Evolutionary conservation across 1,140 invertebrate species (phyloP).

Genomic region (Papilio helenus): DNA sequence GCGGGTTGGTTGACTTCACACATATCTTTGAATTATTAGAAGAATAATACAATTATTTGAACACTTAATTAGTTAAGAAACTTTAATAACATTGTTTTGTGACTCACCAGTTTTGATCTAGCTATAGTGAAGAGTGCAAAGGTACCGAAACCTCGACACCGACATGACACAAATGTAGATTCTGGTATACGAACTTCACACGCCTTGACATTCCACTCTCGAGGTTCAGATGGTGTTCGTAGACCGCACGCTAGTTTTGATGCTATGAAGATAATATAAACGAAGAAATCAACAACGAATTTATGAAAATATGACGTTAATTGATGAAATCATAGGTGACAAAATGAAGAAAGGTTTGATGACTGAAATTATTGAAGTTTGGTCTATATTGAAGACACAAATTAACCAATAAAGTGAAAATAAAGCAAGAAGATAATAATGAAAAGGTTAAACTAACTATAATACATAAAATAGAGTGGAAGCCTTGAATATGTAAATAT

Average conservation of each 20-base stretch:
- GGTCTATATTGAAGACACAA: background rate
- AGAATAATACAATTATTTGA: too few relatives aligned
- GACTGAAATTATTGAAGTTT: background rate
- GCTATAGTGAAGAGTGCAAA: slow-evolving; percentile 69
- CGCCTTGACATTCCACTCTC: slow-evolving; percentile 60
- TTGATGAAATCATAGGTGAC: background rate
- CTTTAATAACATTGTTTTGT: background rate
- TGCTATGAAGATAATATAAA: slow-evolving; percentile 49
- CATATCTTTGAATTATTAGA: too few relatives aligned
- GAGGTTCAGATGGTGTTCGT: slow-evolving; percentile 57
- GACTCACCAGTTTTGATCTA: slow-evolving; percentile 68
- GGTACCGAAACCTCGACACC: slow-evolving; percentile 66
- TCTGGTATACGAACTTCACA: slow-evolving; percentile 71
- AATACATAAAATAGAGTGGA: background rate
- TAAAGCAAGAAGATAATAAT: background rate
- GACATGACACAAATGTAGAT: slow-evolving; percentile 60
- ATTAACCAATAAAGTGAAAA: too few relatives aligned
- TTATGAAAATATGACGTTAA: background rate
- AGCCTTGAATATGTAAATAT: background rate
- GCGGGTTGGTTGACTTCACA: too few relatives aligned
- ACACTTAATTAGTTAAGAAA: too few relatives aligned
- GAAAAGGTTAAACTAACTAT: background rate
- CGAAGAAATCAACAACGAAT: background rate
- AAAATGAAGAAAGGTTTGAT: background rate
- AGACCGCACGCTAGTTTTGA: slow-evolving; percentile 69